These are phyloP conservation scores for Aspidoscelis tigris DNA, from an alignment of 2,113 vertebrate species.

Conservation along the genomic window DNA sequence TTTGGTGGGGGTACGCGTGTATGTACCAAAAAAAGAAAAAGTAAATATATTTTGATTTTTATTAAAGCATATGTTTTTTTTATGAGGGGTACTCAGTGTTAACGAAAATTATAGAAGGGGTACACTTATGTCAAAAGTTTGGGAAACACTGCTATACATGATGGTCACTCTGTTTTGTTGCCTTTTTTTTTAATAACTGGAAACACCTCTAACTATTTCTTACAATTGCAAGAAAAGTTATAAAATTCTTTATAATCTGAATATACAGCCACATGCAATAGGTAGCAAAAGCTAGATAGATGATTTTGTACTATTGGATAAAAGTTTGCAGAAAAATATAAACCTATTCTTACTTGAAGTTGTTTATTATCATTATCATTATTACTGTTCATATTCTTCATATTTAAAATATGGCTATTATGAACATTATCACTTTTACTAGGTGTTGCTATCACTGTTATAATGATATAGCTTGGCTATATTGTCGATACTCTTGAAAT, in stretches of 20 bases:
- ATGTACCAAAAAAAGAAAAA: too few relatives aligned
- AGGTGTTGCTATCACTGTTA: conserved; percentile 36
- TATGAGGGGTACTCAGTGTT: too few relatives aligned
- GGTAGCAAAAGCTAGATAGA: conserved; percentile 44
- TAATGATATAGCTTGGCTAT: conserved; percentile 44
- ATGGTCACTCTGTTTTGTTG: too few relatives aligned
- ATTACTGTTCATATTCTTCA: too few relatives aligned
- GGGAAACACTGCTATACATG: background rate
- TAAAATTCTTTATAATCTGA: conserved; percentile 36
- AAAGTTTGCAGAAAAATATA: conserved; percentile 65
- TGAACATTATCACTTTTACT: too few relatives aligned
- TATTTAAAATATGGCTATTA: background rate
- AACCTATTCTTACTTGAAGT: conserved; percentile 49
- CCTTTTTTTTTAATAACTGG: background rate
- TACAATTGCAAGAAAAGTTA: conserved; percentile 35
- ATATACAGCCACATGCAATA: background rate
- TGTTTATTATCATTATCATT: too few relatives aligned
- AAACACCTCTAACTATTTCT: background rate
- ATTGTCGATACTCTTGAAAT: conserved; percentile 64
- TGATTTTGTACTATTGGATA: conserved; percentile 49
- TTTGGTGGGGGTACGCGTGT: too few relatives aligned
- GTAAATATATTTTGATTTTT: too few relatives aligned
- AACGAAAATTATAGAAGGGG: too few relatives aligned
- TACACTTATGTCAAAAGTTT: too few relatives aligned
- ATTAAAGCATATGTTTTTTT: too few relatives aligned